Base-by-base conservation (phyloP, 2,113 vertebrate species). In the Columba livia region DNA sequence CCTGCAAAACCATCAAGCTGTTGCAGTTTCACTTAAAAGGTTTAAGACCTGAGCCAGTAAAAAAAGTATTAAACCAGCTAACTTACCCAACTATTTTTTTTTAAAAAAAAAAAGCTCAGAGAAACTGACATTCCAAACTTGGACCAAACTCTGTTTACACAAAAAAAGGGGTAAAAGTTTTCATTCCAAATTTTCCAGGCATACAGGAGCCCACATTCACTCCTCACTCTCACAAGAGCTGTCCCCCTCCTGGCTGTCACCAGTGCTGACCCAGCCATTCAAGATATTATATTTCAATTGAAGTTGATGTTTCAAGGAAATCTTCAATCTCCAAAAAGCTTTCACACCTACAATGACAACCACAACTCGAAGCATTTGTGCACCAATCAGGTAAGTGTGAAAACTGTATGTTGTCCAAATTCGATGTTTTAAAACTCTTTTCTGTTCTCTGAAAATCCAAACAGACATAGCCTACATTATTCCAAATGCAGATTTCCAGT, bases 21-120 rank as follows among this genome's bases (percentile, higher is more conserved):
- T 84, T 93, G 79, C 93, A 83, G 94, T 95, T 96, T 67, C 93
- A 88, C 93, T 96, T 96, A 93, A 96, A 62, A 64, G 95, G 89
- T 71, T 96, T 96, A 96, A 93, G 11, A 75, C 50, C 70, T 84
- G 80, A 95, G 87, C 89, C 71, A 61, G 65, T 92, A 48, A 61
- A 48, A 85, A 85, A 92, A 64, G 36, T 29, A 24, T 5, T 7
- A 93, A 86, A 79, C 47, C 90, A 90, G 67, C 71, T 36, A 66
- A 90, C 91, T 79, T 26, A 23, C 64, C 26, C 67, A 50, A 72
- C 34, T 89, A 34, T 38, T 11, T 65, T 40, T 71, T 64, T 65
- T 6, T 74, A 40, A 40, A 40, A 40, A 40, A 40, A 14, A 40
- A 42, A 66, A 79, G 51, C 65, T 82, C 60, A 20, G 47, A 70